Evolutionary conservation across 1,140 invertebrate species (phyloP), one percentile per base, ranked within the genome.

Genomic region (Zaprionus ornatus): DNA sequence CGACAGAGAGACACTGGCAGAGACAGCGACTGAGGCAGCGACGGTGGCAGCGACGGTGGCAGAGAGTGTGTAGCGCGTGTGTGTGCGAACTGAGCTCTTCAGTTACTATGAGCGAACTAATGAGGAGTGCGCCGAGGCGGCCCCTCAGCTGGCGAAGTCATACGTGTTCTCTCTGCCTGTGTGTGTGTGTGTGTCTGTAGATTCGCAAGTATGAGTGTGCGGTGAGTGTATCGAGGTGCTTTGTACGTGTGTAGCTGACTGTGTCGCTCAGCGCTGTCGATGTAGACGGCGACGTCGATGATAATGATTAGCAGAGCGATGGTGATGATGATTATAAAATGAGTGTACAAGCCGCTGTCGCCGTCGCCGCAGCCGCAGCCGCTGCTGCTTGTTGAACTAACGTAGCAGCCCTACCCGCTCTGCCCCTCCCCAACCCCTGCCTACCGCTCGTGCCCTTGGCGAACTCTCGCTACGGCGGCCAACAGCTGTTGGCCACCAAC

Each of bases 31-130:
- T 19, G 32, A 13, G 35, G 17, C 55, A 37, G 65, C 12, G 55
- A 6, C 55, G 32, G 42, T 6, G 27, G 12, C 45, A 55, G 62
- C 23, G 21, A 32, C 70, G 17, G 57, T 13, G 45, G 10, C 61
- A 65, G 62, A 10, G 40, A 59, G 54, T 7, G n/a, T 27, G 48
- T n/a, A n/a, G 71, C 50, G 60, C 55, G 56, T 69, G 59, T 62
- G 48, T 75, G 19, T 66, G 62, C 66, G 61, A 80, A 88, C 80
- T 74, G 80, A 87, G 77, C 77, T 74, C 84, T 79, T 80, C 84
- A 77, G 77, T 80, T 63, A 80, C 84, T 87, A 83, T 87, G 74
- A 88, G 74, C 80, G 69, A 83, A 86, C 83, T 86, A 87, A 88
- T 83, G 80, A 87, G 84, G 77, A 87, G 83, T 57, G 25, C 32